Percentiles rank a stretch among this genome's conserved stretches.
Conservation (phyloP, 1,140 invertebrate species). For the Camponotus vicinus region DNA sequence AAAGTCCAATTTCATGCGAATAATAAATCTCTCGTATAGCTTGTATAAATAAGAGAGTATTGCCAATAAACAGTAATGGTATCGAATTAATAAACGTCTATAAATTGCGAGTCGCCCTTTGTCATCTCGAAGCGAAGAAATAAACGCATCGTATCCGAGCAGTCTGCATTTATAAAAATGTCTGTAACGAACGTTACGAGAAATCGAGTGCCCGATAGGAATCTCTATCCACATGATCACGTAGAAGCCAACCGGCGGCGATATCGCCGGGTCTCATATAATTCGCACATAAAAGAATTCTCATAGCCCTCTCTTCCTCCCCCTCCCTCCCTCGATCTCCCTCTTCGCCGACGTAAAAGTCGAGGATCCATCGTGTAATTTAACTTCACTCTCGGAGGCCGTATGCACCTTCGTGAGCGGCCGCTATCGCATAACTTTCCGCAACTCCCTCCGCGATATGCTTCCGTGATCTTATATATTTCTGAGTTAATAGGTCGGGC, state of each 20-base stretch:
- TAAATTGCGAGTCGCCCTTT: conserved; percentile 11
- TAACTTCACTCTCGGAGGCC: conserved; percentile 25
- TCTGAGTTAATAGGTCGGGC: conserved; percentile 63
- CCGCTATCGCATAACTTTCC: conserved; percentile 58
- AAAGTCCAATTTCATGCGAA: not conserved
- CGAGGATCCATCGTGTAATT: conserved; percentile 40
- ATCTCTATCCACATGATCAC: conserved; percentile 35
- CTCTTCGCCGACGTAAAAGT: conserved; percentile 25
- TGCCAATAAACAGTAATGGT: not conserved
- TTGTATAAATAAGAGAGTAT: not conserved
- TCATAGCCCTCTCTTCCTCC: not conserved
- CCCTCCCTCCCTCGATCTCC: no score
- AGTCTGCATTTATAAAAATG: conserved; percentile 23
- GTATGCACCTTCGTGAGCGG: conserved; percentile 60
- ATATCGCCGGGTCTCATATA: conserved; percentile 42
- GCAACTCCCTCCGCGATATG: conserved; percentile 50
- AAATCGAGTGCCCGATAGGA: conserved; percentile 9
- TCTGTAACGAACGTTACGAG: not conserved
- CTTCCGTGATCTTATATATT: conserved; percentile 70
- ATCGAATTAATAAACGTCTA: not conserved
- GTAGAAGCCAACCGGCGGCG: conserved; percentile 12
- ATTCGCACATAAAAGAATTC: conserved; percentile 49
- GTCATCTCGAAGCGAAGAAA: not conserved
- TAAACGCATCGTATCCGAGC: not conserved
- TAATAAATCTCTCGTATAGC: no score